Percentiles rank a stretch among this genome's conserved stretches.
These are phyloP conservation scores for Mycetomoellerius zeteki DNA, from an alignment of 1,140 invertebrate species.

Conservation along the genomic window DNA sequence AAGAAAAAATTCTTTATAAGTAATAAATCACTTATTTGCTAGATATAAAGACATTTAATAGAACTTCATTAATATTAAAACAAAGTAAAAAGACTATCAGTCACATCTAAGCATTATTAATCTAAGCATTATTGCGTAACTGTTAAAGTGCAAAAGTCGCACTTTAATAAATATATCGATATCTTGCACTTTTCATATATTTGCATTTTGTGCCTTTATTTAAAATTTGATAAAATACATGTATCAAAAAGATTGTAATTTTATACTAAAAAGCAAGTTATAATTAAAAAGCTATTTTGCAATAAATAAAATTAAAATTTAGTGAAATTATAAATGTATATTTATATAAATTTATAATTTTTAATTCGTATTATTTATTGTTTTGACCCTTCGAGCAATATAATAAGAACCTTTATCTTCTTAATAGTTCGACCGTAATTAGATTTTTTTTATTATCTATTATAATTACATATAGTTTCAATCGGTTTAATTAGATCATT, in stretches of 20 bases:
- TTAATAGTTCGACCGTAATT: neutral
- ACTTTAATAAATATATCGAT: neutral
- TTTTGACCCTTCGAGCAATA: neutral
- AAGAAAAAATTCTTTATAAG: neutral
- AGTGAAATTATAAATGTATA: too few relatives aligned
- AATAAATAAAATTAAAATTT: neutral
- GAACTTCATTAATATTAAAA: neutral
- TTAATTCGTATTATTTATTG: neutral
- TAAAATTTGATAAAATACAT: neutral
- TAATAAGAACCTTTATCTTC: constrained; percentile 1
- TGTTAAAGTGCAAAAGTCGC: too few relatives aligned
- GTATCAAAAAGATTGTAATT: neutral
- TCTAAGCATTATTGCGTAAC: too few relatives aligned
- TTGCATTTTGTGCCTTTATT: neutral
- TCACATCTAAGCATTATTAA: too few relatives aligned
- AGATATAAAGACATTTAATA: neutral
- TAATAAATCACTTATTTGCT: neutral
- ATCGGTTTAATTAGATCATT: constrained; percentile 23
- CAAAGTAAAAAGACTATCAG: neutral
- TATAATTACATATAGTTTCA: neutral
- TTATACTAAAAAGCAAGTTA: neutral
- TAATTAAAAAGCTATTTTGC: neutral
- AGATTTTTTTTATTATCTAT: neutral
- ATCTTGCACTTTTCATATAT: neutral
- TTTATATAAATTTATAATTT: neutral